Base-by-base conservation (phyloP, 2,113 vertebrate genomes). In the Dromiciops gliroides region DNA sequence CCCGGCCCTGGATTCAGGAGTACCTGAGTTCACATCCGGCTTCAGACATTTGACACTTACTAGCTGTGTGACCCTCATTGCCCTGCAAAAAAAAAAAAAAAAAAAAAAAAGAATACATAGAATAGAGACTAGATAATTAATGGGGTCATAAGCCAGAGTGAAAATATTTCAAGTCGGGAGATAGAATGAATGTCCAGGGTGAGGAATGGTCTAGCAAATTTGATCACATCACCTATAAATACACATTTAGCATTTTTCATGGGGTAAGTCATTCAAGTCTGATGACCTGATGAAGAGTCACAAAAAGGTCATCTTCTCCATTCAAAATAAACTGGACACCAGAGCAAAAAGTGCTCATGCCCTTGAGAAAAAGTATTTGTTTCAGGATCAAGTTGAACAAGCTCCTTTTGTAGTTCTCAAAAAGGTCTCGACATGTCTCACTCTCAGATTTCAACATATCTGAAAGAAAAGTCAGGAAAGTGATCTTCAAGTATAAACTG, bases 141-240 rank as follows among this genome's bases (percentile, higher is more conserved):
- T 44, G n/a, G n/a, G 67, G 19, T 44, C n/a, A 83, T 75, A 37
- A 75, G 28, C 10, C 56, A 67, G 31, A 67, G 28, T 26, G 23
- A 53, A 26, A 53, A 53, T 53, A 25, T 53, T 53, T 53, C 22
- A 19, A 25, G 12, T 67, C 1, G 1, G 31, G 28, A 67, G 60
- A 67, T 67, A 31, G 12, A 37, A 37, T 31, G 12, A 37, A 37
- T 31, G 28, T 60, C 26, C 28, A 31, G 3, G 28, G 56, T 60
- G 56, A 60, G 56, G 10, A 60, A 60, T 10, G 99, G 99, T 26
- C 98, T 98, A 88, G 99, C 99, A 89, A 99, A 98, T 96, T 98
- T 99, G 97, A 99, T 99, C 93, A 99, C 99, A 2, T 99, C 99
- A 0, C 99, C 99, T 89, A 99, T 96, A 94, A 99, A 99, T 49